Base-by-base conservation (phyloP, 2,888 invertebrate species). In the Oscheius sp. region DNA sequence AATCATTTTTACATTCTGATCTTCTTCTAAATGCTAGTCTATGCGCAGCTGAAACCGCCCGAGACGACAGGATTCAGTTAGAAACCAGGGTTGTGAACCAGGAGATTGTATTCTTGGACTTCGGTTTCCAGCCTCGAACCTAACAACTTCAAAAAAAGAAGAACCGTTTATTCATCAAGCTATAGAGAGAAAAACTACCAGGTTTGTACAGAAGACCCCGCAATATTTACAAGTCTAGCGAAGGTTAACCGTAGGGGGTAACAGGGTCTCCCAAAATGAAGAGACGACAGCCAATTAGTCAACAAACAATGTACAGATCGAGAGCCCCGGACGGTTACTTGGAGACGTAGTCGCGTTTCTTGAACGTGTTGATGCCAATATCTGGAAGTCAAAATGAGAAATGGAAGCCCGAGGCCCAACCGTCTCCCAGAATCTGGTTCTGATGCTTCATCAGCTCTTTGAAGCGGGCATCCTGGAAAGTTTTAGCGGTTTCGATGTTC, bases 381-480 rank as follows among this genome's bases (percentile, higher is more conserved):
- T 35, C 47, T 21, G 50, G 47, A 72, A 21, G 13, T 53, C 48
- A 51, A 29, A 72, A 59, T 59, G 71, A 59, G 33, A 51, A 72
- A 60, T 47, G 60, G 11, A 42, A 50, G 13, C 50, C 59, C 35
- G 51, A 75, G 21, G 51, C 55, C 68, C 68, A 68, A 68, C 68
- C 77, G 66, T 83, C 82, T 11, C 80, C 80, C 37, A 83, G 78
- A 37, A 83, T 79, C 65, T 77, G 78, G 75, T 76, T 79, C 73
- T 83, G 83, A 62, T 82, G 82, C 75, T 81, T 80, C 78, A 83
- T 77, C 74, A 83, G 78, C 65, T 82, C 83, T 70, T 82, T 83
- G 80, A 83, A 83, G 53, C 83, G 79, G 35, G 77, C 75, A 63
- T 83, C 83, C 82, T 83, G 72, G 29, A 79, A 75, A 37, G 33